Evolutionary conservation across 2,888 invertebrate genomes (phyloP), one percentile per base, ranked within the genome.

Genomic region (Drosophila dives): DNA sequence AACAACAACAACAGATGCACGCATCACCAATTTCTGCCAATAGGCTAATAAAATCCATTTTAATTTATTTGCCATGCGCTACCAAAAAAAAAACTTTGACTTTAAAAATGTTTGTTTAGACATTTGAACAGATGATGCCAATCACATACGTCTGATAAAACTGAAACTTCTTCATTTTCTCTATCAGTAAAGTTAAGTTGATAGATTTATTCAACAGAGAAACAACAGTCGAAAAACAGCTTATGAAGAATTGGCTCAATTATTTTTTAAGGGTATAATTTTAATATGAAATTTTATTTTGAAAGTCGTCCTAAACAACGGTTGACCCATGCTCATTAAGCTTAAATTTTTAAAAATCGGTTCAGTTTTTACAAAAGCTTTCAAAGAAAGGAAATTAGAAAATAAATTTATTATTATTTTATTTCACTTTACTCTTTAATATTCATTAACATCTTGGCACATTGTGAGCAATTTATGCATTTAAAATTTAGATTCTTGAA

Each of bases 21-120:
- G 40, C 11, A 40, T 29, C 12, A 15, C 32, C 20, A 49, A 49
- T 48, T 34, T 63, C 51, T 65, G 53, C 29, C 55, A 62, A 51
- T 49, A 36, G 40, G 51, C 62, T 63, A 69, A 72, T 69, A 80
- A 89, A 84, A 84, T 79, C 81, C 81, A 86, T 84, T 86, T 86
- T 77, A 74, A 89, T 81, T 83, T 78, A 56, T 62, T 77, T 72
- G 48, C 51, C 69, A 68, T 65, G 58, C 56, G 50, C 49, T 61
- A 53, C 23, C 32, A 54, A 23, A 66, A 12, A 34, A 34, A 67
- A 66, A 75, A 75, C 42, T 58, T 80, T 75, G 63, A 63, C 72
- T 53, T 70, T 64, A 65, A 71, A 74, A 59, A 75, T 67, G 56
- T 72, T 68, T 77, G 66, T 66, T 68, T 66, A 66, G 80, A 62